These are phyloP conservation scores for Orius insidiosus DNA, from an alignment of 1,140 invertebrate genomes.

Conservation along the genomic window DNA sequence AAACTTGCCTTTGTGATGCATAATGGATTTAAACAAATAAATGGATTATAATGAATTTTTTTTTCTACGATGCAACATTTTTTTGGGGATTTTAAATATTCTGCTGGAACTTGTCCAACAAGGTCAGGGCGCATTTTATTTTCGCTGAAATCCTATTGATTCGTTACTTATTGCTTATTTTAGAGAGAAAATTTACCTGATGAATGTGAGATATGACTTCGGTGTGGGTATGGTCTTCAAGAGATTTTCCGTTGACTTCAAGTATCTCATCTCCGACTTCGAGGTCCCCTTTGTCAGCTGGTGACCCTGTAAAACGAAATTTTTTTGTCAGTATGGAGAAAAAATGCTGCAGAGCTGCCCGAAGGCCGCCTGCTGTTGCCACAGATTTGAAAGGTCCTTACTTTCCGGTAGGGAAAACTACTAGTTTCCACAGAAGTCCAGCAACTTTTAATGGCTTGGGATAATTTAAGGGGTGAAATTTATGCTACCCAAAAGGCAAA, in stretches of 20 bases:
- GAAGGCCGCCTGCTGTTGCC: no score
- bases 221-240: conserved; percentile 72
- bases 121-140: no score
- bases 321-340: no score
- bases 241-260: conserved; percentile 79
- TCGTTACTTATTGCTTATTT: no score
- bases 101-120: no score
- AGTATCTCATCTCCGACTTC: conserved; percentile 91
- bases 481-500: no score
- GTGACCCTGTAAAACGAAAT: conserved; percentile 48
- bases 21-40: conserved; percentile 3
- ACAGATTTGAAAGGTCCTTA: no score
- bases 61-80: not conserved
- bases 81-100: no score
- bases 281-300: conserved; percentile 76
- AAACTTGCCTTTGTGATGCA: conserved; percentile 1
- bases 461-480: not conserved
- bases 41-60: conserved; percentile 3
- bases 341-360: no score
- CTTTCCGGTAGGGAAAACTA: no score
- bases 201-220: conserved; percentile 88
- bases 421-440: not conserved
- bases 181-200: conserved; percentile 44
- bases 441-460: not conserved
- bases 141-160: no score